Base-by-base conservation (phyloP, 1,140 invertebrate species). In the Megalopta genalis region DNA sequence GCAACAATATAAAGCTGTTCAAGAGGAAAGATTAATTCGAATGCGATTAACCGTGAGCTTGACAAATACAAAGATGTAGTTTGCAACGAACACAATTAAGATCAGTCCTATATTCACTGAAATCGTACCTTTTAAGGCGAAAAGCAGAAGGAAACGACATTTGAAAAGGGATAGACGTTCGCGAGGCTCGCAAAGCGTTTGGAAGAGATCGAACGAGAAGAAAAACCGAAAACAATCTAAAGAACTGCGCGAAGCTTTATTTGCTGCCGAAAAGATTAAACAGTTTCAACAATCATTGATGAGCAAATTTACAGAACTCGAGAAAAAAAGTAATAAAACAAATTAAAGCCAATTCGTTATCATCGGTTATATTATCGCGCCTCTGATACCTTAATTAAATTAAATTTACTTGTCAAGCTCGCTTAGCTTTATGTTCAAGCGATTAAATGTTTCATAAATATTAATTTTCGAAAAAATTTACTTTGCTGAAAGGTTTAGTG, bases 41-140 rank as follows among this genome's bases (percentile, higher is more conserved):
- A 67, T 80, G 77, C 39, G 23, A n/a, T n/a, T 74, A 8, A 66
- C 60, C 23, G 77, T 80, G 18, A 80, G 77, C 27, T 72, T 23
- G 6, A 42, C 32, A 46, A 66, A 0, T 27, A 27, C 3, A 0
- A 25, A 25, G 18, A 32, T 49, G 39, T 46, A 46, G 27, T 14
- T 10, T 25, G 25, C 12, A 32, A 6, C 21, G 39, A 21, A 63
- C 37, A 64, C 0, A 27, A 39, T 9, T 21, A 1, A 9, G 23
- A 12, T 0, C 57, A 25, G 10, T n/a, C 25, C 27, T 21, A 37
- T 63, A 25, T 18, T 63, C 32, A 37, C 32, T 3, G 37, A 46
- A 52, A 2, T 14, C 16, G 10, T 25, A 16, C 23, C 25, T 49
- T 6, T 3, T 7, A 70, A 77, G 75, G 32, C 9, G n/a, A 71